Evolutionary conservation across 2,113 vertebrate genomes (phyloP).

Genomic region (Cheirogaleus medius): DNA sequence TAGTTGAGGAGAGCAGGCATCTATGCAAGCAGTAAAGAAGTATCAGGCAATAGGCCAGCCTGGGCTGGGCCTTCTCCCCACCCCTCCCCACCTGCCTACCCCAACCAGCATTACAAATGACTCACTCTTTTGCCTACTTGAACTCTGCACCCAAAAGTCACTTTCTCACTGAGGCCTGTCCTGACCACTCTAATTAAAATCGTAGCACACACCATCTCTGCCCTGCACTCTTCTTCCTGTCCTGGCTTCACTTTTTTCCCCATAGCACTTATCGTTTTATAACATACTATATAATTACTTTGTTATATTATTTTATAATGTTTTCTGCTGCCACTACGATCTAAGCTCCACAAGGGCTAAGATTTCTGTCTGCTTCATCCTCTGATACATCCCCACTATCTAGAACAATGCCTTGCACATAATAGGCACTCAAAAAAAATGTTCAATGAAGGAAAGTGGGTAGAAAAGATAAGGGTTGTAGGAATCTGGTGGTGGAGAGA

Average conservation of each 20-base stretch:
- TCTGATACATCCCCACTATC: neutral
- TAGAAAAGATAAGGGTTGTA: neutral
- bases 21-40: neutral
- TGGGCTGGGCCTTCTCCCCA: neutral
- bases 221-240: neutral
- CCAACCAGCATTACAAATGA: neutral
- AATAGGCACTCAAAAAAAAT: neutral
- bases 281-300: neutral
- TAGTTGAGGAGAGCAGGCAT: neutral
- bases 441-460: neutral
- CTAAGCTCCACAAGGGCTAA: neutral
- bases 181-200: neutral
- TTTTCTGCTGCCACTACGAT: neutral
- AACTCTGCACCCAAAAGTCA: neutral
- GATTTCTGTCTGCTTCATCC: neutral
- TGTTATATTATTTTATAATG: neutral
- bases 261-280: neutral
- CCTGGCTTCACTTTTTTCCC: neutral
- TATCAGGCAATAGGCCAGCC: neutral
- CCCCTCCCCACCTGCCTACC: too few relatives aligned
- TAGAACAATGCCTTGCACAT: neutral
- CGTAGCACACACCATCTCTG: neutral
- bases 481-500: neutral
- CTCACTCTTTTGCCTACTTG: neutral
- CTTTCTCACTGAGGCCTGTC: neutral